Evolutionary conservation across 2,797 vertebrate genomes (phyloP), one percentile per base, ranked within the genome.

Genomic region (Apodemus agrarius): DNA sequence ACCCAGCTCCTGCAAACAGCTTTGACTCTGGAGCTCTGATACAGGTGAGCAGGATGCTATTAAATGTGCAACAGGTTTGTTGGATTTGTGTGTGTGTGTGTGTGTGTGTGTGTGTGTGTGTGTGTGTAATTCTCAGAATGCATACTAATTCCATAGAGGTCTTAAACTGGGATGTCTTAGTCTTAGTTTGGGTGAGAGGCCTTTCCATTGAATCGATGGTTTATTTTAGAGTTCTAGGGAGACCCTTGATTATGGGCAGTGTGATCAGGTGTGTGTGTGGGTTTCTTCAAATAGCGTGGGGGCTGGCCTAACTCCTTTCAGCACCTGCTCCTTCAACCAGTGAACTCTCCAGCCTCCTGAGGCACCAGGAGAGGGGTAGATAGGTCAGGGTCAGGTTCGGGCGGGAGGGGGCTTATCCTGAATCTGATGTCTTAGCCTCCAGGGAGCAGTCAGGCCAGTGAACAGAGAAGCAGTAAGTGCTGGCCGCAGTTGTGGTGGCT

Each of bases 151-250:
- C 7, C 4, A 4, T 14, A 31, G 63, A 57, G 79, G 37, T 88
- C 65, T 88, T 93, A 61, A 91, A 43, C 72, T 80, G 49, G 63
- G 90, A 76, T 26, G 80, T 75, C 59, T 52, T 29, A 89, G 4
- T 75, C 59, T 52, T 29, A 89, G 4, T 84, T 91, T n/a, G 11
- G 6, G 11, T 13, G 6, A 63, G 49, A 14, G 31, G 10, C 21
- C 72, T 80, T 8, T 65, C 74, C 17, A 1, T 52, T 49, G 69
- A 88, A n/a, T 92, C 40, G 8, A 7, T 26, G 29, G 34, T 88
- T 85, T 65, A 81, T 54, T 94, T 93, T 79, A 78, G 31, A 90
- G 40, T 89, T 82, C n/a, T 95, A 76, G 31, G 84, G 65, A 96
- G 46, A 59, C 46, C 43, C 63, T 46, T 9, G 46, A 78, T 3